These are phyloP conservation scores for Megalops cyprinoides DNA, from an alignment of 2,797 vertebrate genomes.

Conservation along the genomic window DNA sequence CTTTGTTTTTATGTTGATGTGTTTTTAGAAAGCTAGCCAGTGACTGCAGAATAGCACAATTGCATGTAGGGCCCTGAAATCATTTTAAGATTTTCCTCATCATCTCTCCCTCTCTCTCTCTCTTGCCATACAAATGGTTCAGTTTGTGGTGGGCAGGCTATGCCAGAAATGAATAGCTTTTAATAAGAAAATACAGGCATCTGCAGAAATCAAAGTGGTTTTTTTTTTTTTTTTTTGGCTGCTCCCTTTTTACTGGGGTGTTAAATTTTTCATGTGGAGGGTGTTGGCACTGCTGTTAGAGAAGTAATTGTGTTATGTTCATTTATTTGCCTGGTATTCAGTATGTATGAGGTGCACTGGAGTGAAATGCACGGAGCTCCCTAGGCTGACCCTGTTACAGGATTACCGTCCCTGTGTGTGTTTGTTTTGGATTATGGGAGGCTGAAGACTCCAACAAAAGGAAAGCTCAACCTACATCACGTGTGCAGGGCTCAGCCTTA, in stretches of 20 bases:
- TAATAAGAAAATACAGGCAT: not conserved
- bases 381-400: too few species aligned
- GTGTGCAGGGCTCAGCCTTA: too few species aligned
- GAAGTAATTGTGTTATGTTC: not conserved
- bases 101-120: not conserved
- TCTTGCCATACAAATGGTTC: not conserved
- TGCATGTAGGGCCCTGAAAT: conserved; percentile 16
- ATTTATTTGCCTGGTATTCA: too few species aligned
- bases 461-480: too few species aligned
- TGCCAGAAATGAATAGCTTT: not conserved
- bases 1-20: conserved; percentile 33
- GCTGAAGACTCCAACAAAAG: too few species aligned
- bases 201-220: not conserved
- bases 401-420: too few species aligned
- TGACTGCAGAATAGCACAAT: conserved; percentile 27
- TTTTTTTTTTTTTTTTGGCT: conserved; percentile 13
- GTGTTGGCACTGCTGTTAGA: not conserved
- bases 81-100: conserved; percentile 16
- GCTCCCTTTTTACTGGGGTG: not conserved
- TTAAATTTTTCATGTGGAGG: conserved; percentile 2
- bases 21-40: conserved; percentile 30
- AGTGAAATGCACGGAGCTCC: too few species aligned
- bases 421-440: too few species aligned
- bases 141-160: not conserved
- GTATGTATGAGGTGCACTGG: too few species aligned